Conservation (phyloP, 2,113 vertebrate genomes). For the Trematocara variabile region DNA sequence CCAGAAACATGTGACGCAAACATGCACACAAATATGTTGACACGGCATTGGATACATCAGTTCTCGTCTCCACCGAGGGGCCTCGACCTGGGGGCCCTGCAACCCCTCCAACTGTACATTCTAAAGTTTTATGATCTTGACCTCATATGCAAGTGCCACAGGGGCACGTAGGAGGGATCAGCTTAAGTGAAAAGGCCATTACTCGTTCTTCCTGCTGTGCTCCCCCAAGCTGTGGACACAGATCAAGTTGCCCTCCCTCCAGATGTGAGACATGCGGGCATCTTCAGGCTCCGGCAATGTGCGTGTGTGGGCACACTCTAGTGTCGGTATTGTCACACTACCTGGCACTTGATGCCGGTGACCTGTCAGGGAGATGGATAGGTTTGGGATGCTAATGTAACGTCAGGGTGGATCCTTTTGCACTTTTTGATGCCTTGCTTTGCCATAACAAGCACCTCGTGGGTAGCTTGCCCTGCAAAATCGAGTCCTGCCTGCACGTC, state of each 20-base stretch:
- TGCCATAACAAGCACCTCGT: constrained; percentile 18
- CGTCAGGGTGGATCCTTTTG: constrained; percentile 50
- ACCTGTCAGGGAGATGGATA: constrained; percentile 74
- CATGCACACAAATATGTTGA: not conserved
- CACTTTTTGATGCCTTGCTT: constrained; percentile 31
- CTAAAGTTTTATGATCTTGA: constrained; percentile 69
- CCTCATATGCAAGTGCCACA: constrained; percentile 59
- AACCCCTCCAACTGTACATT: constrained; percentile 65
- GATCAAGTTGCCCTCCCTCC: constrained; percentile 64
- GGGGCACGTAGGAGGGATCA: constrained; percentile 46
- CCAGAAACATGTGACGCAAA: not conserved
- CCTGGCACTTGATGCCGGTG: constrained; percentile 66
- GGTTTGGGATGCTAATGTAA: constrained; percentile 50
- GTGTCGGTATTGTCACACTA: constrained; percentile 68
- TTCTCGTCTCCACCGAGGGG: not conserved
- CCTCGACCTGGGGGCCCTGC: constrained; percentile 10
- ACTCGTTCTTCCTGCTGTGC: constrained; percentile 33
- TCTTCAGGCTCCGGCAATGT: constrained; percentile 18
- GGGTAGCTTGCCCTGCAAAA: not conserved
- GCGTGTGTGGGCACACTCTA: constrained; percentile 40
- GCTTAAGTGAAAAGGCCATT: constrained; percentile 65
- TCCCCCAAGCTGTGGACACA: constrained; percentile 47
- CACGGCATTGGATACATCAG: constrained; percentile 47
- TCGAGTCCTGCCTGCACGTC: not conserved
- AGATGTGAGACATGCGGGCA: constrained; percentile 65